phyloP scores from a whole-genome alignment of 2,888 invertebrate genomes.

The Rutpela maculata region DNA sequence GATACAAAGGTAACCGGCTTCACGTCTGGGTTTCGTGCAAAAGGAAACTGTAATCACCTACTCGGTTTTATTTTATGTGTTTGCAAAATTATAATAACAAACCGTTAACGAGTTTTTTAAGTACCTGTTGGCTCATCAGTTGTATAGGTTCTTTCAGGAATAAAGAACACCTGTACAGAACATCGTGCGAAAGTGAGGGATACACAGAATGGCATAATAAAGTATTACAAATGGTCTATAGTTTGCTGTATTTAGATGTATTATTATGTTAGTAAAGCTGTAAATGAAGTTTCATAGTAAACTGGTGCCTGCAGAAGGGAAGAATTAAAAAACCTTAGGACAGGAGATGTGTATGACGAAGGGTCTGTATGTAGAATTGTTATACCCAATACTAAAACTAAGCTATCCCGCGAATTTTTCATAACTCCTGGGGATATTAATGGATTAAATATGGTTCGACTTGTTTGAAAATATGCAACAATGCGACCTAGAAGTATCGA shows the following conservation, averaged over 20 bases:
- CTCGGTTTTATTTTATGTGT: slow-evolving; percentile 7
- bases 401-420: too few species aligned
- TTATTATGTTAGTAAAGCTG: too few species aligned
- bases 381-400: too few species aligned
- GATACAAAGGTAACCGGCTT: slow-evolving; percentile 32
- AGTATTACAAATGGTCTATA: background rate
- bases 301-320: too few species aligned
- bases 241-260: background rate
- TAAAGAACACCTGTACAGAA: background rate
- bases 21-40: slow-evolving; percentile 24
- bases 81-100: background rate
- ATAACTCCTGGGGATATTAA: too few species aligned
- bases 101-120: slow-evolving; percentile 9
- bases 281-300: too few species aligned
- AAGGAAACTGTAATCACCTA: slow-evolving; percentile 23
- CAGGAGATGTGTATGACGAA: too few species aligned
- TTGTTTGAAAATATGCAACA: too few species aligned
- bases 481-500: too few species aligned
- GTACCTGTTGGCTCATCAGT: background rate
- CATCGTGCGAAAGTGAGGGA: background rate
- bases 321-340: too few species aligned
- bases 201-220: background rate
- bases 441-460: too few species aligned
- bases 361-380: too few species aligned
- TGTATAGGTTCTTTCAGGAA: background rate